These are phyloP conservation scores for Triplophysa yarkandensis DNA, from an alignment of 2,797 vertebrate genomes.

Conservation along the genomic window DNA sequence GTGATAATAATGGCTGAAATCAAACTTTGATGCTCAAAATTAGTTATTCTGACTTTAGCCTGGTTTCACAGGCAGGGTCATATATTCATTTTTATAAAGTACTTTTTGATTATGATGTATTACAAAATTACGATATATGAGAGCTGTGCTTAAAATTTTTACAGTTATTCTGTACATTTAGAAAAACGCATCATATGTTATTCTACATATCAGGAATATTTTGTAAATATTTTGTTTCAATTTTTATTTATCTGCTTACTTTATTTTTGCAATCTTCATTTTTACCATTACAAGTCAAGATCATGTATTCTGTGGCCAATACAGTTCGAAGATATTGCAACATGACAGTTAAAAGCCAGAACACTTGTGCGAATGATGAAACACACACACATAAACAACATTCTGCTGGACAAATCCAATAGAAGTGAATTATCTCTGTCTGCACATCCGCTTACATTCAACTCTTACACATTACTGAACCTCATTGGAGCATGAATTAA, in stretches of 20 bases:
- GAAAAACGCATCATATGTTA: too few species aligned
- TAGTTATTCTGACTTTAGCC: too few species aligned
- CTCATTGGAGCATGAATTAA: constrained; percentile 27
- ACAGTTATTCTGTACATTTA: too few species aligned
- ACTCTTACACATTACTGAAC: constrained; percentile 33
- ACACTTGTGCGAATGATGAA: neutral
- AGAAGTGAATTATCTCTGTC: neutral
- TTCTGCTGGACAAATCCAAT: constrained; percentile 2
- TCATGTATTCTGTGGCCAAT: neutral
- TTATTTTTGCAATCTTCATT: neutral
- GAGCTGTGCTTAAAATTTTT: too few species aligned
- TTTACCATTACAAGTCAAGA: neutral
- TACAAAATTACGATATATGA: too few species aligned
- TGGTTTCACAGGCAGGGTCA: too few species aligned
- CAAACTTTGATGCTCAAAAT: too few species aligned
- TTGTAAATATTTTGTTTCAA: neutral
- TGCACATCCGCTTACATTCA: neutral
- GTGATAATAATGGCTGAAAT: too few species aligned
- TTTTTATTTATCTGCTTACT: too few species aligned
- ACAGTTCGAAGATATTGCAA: neutral
- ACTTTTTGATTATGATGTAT: too few species aligned
- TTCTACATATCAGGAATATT: too few species aligned
- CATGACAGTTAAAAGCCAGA: neutral
- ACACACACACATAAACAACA: constrained; percentile 6
- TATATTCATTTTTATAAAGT: too few species aligned